Percentiles rank a stretch among this genome's conserved stretches.
Evolutionary conservation across 2,797 vertebrate species (phyloP).

Genomic region (Acomys russatus): DNA sequence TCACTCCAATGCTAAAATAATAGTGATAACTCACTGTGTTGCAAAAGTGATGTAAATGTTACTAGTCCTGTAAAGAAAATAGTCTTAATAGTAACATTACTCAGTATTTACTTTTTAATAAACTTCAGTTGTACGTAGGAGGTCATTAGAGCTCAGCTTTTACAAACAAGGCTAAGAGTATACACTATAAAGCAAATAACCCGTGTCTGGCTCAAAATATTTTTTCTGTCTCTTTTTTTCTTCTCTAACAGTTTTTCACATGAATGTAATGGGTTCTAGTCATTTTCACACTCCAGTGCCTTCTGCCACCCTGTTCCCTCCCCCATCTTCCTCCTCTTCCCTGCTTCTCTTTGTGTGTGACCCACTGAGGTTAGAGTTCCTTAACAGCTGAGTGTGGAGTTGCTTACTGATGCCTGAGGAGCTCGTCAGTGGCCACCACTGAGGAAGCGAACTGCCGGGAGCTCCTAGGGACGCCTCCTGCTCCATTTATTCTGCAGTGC

Average conservation of each 20-base stretch:
- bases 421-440: too few species aligned
- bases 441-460: neutral
- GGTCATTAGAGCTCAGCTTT: conserved; percentile 26
- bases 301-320: too few species aligned
- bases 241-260: neutral
- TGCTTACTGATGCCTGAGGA: too few species aligned
- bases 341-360: neutral
- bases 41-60: neutral
- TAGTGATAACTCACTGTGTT: neutral
- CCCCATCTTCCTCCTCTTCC: neutral
- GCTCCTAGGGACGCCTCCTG: neutral
- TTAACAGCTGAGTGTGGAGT: fast-evolving
- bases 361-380: neutral
- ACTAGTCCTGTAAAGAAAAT: neutral
- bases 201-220: neutral
- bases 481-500: neutral
- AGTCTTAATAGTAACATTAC: conserved; percentile 13
- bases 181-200: conserved; percentile 20
- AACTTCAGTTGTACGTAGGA: neutral
- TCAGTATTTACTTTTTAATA: conserved; percentile 35
- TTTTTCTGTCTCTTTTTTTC: neutral
- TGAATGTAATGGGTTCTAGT: neutral
- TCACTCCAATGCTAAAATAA: conserved; percentile 15
- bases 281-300: too few species aligned
- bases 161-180: conserved; percentile 46